Conservation (phyloP, 2,888 invertebrate genomes). For the Caenorhabditis sp. region DNA sequence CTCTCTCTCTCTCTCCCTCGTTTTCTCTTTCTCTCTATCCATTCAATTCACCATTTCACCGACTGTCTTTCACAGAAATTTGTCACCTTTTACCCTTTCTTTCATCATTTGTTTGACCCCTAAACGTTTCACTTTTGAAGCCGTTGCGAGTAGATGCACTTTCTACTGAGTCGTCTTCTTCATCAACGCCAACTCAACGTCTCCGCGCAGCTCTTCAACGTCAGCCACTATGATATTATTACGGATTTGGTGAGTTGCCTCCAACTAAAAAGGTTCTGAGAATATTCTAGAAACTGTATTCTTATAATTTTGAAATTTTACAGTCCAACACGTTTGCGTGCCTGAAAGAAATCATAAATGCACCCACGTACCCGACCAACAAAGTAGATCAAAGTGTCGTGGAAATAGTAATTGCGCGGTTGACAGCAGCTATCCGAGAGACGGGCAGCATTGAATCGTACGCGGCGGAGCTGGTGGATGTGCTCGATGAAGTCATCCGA, state of each 20-base stretch:
- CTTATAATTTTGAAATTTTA: slow-evolving; percentile 23
- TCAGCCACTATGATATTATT: slow-evolving; percentile 91
- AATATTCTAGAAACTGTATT: too few species aligned
- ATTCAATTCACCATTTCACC: background rate
- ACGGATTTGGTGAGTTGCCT: slow-evolving; percentile 62
- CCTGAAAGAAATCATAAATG: slow-evolving; percentile 86
- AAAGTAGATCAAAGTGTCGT: slow-evolving; percentile 87
- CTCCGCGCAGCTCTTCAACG: slow-evolving; percentile 92
- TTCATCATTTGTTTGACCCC: background rate
- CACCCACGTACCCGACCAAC: slow-evolving; percentile 88
- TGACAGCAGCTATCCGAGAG: slow-evolving; percentile 91
- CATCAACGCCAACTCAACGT: slow-evolving; percentile 90
- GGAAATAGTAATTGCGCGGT: slow-evolving; percentile 92
- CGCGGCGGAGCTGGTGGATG: slow-evolving; percentile 87
- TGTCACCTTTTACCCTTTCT: background rate
- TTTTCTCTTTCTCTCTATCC: slow-evolving; percentile 2
- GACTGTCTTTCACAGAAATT: slow-evolving; percentile 12
- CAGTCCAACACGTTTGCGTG: slow-evolving; percentile 85
- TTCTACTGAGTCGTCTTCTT: slow-evolving; percentile 90
- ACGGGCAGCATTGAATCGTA: slow-evolving; percentile 90
- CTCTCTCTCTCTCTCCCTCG: too few species aligned
- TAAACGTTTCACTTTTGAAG: background rate
- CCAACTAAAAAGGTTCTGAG: too few species aligned
- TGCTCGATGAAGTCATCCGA: slow-evolving; percentile 90
- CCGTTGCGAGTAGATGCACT: slow-evolving; percentile 85